Evolutionary conservation across 2,113 vertebrate species (phyloP).

Genomic region (Gallinago media): DNA sequence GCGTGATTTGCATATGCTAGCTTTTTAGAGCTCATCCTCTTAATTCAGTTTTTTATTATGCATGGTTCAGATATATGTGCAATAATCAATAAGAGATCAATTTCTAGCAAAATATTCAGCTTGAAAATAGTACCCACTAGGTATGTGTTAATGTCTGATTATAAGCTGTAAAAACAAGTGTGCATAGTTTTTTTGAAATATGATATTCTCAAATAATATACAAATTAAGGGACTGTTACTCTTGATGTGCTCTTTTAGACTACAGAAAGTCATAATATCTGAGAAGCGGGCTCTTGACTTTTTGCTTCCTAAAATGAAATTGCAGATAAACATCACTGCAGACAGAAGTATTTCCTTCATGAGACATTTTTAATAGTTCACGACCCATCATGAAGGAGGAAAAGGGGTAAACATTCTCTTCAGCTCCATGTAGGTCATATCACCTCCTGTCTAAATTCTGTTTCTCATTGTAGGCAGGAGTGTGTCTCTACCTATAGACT

Average conservation of each 20-base stretch:
- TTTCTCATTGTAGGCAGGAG: background rate
- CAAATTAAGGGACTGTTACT: background rate
- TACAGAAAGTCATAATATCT: background rate
- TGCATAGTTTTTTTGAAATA: background rate
- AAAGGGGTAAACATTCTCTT: background rate
- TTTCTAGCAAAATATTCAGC: background rate
- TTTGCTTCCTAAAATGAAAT: background rate
- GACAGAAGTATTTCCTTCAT: background rate
- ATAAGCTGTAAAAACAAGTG: background rate
- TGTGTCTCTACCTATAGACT: background rate
- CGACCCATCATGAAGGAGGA: background rate
- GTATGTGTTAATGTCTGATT: background rate
- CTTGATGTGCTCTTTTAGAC: background rate
- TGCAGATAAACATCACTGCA: background rate
- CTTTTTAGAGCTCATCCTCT: background rate
- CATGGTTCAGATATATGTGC: background rate
- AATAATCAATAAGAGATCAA: background rate
- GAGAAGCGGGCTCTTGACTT: background rate
- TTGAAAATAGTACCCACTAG: background rate
- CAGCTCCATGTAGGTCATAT: background rate
- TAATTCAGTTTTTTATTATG: background rate
- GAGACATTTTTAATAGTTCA: background rate
- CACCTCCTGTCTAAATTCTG: background rate
- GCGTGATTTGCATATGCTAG: background rate
- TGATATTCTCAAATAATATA: background rate